Base-by-base conservation (phyloP, 2,113 vertebrate species). In the Lathamus discolor region DNA sequence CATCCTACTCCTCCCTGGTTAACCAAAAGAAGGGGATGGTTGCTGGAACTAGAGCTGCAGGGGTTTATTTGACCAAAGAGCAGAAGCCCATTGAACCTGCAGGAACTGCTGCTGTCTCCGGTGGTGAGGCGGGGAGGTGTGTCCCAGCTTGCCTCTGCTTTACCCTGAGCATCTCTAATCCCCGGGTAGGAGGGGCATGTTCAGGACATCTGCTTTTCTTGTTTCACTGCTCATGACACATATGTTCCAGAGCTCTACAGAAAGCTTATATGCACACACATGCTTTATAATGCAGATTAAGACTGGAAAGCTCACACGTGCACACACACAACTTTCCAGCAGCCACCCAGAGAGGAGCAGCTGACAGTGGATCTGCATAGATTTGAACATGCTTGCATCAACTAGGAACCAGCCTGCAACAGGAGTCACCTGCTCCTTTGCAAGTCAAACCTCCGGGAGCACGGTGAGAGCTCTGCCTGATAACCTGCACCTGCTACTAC, bases 1-100 rank as follows among this genome's bases (percentile, higher is more conserved):
- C 95, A 97, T 96, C 88, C 93, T 95, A 75, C 95, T 93, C 91
- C 78, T 68, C 70, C 72, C 83, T 61, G 76, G 39, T 86, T 86
- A 95, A 92, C 46, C 18, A 2, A 68, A 84, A 90, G 81, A 81
- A 92, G 93, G 92, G 88, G 90, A 92, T 80, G 84, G 66, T 62
- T 90, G 81, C 95, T 95, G 74, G 64, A 88, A 86, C 39, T 4
- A 31, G 52, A 96, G 59, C 67, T 79, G 62, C 66, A 75, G 73
- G 54, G 25, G n/a, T 57, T 92, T 44, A 73, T 64, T 69, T 4
- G 84, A 69, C 61, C 88, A 25, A 76, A 28, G 48, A 69, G 83
- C 77, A 44, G 49, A 87, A 76, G 87, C 82, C 94, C 35, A 43
- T 1, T 44, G 75, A 92, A 79, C 68, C 63, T 37, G 86, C 76